Conservation (phyloP, 2,797 vertebrate genomes). For the Sarcoramphus papa region DNA sequence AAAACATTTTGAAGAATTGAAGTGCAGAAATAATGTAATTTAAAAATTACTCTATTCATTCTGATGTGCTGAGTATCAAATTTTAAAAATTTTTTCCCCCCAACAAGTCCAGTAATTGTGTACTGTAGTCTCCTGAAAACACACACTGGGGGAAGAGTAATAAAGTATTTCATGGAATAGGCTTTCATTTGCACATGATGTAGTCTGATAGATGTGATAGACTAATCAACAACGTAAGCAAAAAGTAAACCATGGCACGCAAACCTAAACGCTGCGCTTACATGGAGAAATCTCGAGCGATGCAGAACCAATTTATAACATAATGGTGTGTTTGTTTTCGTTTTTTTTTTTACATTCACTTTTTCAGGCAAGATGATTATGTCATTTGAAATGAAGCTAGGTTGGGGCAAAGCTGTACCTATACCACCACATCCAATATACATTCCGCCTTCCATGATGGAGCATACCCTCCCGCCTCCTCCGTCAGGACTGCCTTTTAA, state of each 20-base stretch:
- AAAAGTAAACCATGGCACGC: background rate
- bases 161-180: background rate
- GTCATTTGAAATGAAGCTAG: constrained; percentile 99
- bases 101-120: background rate
- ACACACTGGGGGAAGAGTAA: background rate
- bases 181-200: background rate
- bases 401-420: constrained; percentile 99
- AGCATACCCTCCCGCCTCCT: constrained; percentile 96
- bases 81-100: too few relatives aligned
- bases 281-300: background rate
- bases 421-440: constrained; percentile 99
- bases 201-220: background rate
- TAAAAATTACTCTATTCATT: background rate
- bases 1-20: background rate
- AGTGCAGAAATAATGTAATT: background rate
- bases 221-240: background rate
- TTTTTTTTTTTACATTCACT: background rate
- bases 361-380: constrained; percentile 96
- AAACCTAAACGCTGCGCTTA: background rate
- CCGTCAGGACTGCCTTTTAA: constrained; percentile 98
- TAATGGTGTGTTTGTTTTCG: background rate
- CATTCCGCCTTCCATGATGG: constrained; percentile 99
- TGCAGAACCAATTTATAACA: background rate
- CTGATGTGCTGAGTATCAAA: background rate
- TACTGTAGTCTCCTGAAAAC: background rate